A percentile compares a stretch with the other conserved stretches of the same genome.
These are phyloP conservation scores for Hafferia zeledoni DNA, from an alignment of 2,797 vertebrate species.

Conservation along the genomic window DNA sequence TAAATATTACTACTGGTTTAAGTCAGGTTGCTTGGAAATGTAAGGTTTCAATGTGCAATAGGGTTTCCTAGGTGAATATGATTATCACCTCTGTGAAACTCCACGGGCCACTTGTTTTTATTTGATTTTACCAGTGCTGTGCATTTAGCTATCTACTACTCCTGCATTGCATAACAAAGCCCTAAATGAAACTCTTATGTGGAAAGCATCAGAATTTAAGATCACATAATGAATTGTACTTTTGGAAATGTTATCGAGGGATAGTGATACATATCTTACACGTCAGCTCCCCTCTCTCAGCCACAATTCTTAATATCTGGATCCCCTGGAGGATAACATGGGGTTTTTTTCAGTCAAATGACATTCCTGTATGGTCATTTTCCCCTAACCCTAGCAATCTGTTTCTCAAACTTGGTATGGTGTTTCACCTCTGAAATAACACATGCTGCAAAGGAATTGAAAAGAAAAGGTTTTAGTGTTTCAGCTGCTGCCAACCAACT, in stretches of 20 bases:
- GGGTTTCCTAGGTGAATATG: background rate
- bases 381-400: background rate
- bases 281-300: background rate
- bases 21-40: background rate
- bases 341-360: background rate
- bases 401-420: background rate
- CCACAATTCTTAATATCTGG: background rate
- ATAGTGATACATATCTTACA: background rate
- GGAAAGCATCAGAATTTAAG: background rate
- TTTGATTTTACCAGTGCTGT: background rate
- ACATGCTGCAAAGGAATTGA: background rate
- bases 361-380: background rate
- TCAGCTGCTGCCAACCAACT: conserved; percentile 11
- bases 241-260: background rate
- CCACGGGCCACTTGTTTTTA: background rate
- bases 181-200: background rate
- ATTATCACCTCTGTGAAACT: background rate
- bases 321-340: background rate
- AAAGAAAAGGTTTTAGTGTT: background rate
- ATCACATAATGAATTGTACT: background rate
- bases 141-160: background rate
- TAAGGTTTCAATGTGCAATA: background rate
- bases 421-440: conserved; percentile 31
- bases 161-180: background rate
- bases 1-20: background rate